Base-by-base conservation (phyloP, 1,140 invertebrate genomes). In the Colletes gigas region DNA sequence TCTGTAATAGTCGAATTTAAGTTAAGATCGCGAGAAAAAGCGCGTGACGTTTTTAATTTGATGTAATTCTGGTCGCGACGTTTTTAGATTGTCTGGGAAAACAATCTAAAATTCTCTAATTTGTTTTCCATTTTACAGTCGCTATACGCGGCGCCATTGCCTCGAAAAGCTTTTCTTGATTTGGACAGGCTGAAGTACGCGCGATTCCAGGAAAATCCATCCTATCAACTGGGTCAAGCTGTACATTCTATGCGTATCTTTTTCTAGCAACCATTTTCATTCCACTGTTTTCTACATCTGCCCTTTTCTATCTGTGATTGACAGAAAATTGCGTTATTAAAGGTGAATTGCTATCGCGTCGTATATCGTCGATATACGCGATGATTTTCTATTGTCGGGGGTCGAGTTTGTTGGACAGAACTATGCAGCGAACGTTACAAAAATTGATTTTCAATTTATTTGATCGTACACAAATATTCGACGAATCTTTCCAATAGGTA, bases 151-250 rank as follows among this genome's bases (percentile, higher is more conserved):
- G 62, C 71, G 69, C 77, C 65, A 76, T 78, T 76, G 73, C 68
- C 84, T 81, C 74, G 74, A 82, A 80, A 78, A 71, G 86, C 80
- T 82, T 78, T 78, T 59, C 82, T 83, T 88, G 84, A 81, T 88
- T 82, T 62, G 65, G 88, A 88, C 88, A 83, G 86, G 54, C 67
- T 78, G 76, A 78, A 86, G 77, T 81, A 83, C 81, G 77, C 78
- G 81, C 80, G 83, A 76, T 88, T 84, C 70, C 73, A 63, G 65
- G 39, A 62, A 76, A 76, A 72, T 83, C 77, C 84, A 74, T 76
- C 76, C 70, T 83, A 77, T 86, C 80, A 85, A 82, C 78, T 77
- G 78, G 76, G 83, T 84, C 68, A 85, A 84, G 77, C 83, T 76
- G 74, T 72, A 85, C 81, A 85, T 86, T 79, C 77, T 74, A 19